A percentile compares a stretch with the other conserved stretches of the same genome.
Evolutionary conservation across 2,113 vertebrate genomes (phyloP).

Genomic region (Scortum barcoo): DNA sequence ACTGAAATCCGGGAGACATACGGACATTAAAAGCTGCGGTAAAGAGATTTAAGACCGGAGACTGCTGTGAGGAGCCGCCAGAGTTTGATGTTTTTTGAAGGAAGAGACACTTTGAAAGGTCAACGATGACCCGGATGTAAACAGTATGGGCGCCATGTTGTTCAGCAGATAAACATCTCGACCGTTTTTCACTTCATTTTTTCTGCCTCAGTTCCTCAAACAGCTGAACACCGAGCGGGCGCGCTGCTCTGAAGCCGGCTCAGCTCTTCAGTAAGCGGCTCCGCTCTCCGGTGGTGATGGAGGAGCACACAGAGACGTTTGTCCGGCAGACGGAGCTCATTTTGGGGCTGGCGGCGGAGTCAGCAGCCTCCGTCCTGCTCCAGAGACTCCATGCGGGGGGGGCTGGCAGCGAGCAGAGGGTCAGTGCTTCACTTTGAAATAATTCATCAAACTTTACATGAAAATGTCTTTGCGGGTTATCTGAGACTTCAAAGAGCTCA

Average conservation of each 20-base stretch:
- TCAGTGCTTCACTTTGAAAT: no score
- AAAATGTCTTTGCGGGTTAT: background rate
- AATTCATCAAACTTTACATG: no score
- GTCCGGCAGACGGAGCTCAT: constrained; percentile 69
- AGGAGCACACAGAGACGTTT: no score
- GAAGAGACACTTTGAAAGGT: background rate
- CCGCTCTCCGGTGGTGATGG: no score
- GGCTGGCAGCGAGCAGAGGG: background rate
- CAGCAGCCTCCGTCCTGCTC: background rate
- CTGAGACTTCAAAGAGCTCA: background rate
- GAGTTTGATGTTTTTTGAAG: no score
- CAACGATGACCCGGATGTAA: constrained; percentile 31
- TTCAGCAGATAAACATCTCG: background rate
- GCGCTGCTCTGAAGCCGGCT: fast-evolving
- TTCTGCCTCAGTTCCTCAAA: background rate
- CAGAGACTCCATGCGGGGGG: background rate
- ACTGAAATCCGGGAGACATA: no score
- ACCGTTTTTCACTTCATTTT: background rate
- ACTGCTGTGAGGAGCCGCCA: no score
- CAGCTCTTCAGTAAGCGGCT: no score
- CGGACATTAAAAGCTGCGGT: no score
- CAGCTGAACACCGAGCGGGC: background rate
- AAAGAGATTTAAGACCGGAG: no score
- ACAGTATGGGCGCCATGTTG: constrained; percentile 7
- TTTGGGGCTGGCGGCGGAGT: constrained; percentile 57